Base-by-base conservation (phyloP, 2,113 vertebrate genomes). In the Apteryx mantelli region DNA sequence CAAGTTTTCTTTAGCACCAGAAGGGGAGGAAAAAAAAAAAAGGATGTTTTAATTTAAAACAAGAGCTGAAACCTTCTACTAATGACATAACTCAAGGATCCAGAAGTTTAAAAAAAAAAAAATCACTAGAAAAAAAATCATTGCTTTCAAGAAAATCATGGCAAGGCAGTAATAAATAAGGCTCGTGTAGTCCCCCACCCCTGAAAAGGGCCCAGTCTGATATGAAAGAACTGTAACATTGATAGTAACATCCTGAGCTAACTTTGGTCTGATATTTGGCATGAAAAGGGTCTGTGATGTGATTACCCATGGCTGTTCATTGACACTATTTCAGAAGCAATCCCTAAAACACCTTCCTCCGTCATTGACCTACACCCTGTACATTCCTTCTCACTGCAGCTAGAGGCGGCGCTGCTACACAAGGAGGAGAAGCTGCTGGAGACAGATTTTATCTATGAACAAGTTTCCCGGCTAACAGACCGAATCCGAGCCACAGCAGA, bases 341-440 rank as follows among this genome's bases (percentile, higher is more conserved):
- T 20, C 46, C 9, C 71, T 44, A 20, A 19, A 68, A 64, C 1
- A 1, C 18, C 24, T 63, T 77, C 68, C 64, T 36, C 34, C 34
- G 7, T 17, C 4, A 0, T n/a, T 82, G 48, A 82, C 44, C 34
- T 36, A 5, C 28, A 17, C 56, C 53, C 25, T 34, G 8, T 71
- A 22, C n/a, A 38, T 60, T 70, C 78, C n/a, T 86, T 66, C 86
- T 86, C 4, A 1, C 78, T 58, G 63, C 80, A 99, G 99, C 97
- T 99, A 22, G 98, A 99, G 97, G 77, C 96, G n/a, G 97, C 97
- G 70, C 95, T 99, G 86, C 90, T 97, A 21, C 98, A 98, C 74
- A 98, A 98, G 42, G 99, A 99, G 96, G 97, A 98, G 82, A 98
- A 98, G 85, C 64, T 99, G 91, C 93, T 99, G 97, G 99, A 99